Conservation (phyloP, 2,888 invertebrate genomes). For the Allygus modestus region DNA sequence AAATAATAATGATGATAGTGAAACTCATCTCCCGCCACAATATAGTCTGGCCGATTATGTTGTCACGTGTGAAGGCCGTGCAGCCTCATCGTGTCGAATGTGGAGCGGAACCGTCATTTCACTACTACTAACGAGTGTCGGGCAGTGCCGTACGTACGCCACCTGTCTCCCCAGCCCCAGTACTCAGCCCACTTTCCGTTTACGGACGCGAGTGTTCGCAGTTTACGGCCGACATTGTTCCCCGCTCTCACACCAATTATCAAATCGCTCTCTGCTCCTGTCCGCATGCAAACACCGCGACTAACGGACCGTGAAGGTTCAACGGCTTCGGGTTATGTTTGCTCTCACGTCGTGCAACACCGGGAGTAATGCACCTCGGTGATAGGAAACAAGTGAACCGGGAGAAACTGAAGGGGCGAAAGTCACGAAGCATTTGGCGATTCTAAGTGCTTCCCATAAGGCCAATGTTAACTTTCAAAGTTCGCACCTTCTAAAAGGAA, state of each 20-base stretch:
- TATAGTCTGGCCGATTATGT: too few relatives aligned
- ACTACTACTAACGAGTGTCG: not conserved
- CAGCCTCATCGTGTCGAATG: not conserved
- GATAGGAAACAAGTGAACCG: too few relatives aligned
- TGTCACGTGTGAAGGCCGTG: not conserved
- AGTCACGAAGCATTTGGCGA: too few relatives aligned
- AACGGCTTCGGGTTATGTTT: not conserved
- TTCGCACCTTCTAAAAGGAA: too few relatives aligned
- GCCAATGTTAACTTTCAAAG: too few relatives aligned
- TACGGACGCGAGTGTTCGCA: not conserved
- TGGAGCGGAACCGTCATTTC: not conserved
- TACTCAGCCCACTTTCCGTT: conserved; percentile 14
- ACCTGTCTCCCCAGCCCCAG: conserved; percentile 28
- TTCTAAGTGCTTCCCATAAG: too few relatives aligned
- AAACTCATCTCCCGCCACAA: too few relatives aligned
- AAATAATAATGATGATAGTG: too few relatives aligned
- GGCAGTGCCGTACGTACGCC: not conserved
- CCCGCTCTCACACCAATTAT: conserved; percentile 33
- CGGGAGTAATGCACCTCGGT: too few relatives aligned
- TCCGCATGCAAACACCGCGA: conserved; percentile 4
- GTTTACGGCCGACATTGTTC: conserved; percentile 27
- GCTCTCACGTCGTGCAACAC: too few relatives aligned
- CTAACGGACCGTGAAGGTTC: conserved; percentile 33
- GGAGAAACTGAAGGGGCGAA: too few relatives aligned
- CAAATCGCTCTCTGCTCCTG: conserved; percentile 12